Evolutionary conservation across 2,888 invertebrate genomes (phyloP), one percentile per base, ranked within the genome.

Genomic region (Agriopis aurantiaria): DNA sequence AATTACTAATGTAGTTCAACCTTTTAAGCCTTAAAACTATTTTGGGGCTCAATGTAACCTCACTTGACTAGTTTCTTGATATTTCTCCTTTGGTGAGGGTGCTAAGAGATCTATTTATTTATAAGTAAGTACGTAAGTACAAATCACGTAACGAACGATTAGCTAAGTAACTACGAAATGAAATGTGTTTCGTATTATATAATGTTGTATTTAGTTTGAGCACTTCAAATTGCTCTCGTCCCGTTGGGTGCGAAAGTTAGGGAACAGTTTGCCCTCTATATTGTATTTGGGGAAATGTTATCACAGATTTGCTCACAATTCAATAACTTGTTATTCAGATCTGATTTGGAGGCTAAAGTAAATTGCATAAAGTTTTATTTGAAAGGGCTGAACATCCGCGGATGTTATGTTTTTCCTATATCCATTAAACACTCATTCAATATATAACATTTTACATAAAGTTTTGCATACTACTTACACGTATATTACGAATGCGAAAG

Each of bases 211-310:
- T 49, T 23, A 33, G 58, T 63, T 68, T 4, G 6, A 41, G 23
- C 58, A 59, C 48, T 52, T 59, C 53, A 63, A 58, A 59, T 64
- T 52, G 59, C 41, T 59, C 58, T 41, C 43, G 46, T 64, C 53
- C 48, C 49, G 9, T 52, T n/a, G 48, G 63, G 55, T 33, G 49
- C 7, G 40, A 53, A 68, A 65, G 64, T 64, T 65, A 43, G 59
- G 12, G 59, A 64, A 48, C 55, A 60, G 64, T 69, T 69, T 56
- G 64, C 60, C 33, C 40, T 40, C 55, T 12, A 59, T 68, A 64
- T 63, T 63, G 57, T 68, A 58, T 68, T 59, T 53, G 41, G 69
- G 64, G 52, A 43, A 68, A 65, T 64, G 55, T 63, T 69, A 52
- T 52, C 45, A 14, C 60, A 63, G 62, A 62, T 53, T 63, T 56